Conservation (phyloP, 2,888 invertebrate genomes). For the Hylaea fasciaria region DNA sequence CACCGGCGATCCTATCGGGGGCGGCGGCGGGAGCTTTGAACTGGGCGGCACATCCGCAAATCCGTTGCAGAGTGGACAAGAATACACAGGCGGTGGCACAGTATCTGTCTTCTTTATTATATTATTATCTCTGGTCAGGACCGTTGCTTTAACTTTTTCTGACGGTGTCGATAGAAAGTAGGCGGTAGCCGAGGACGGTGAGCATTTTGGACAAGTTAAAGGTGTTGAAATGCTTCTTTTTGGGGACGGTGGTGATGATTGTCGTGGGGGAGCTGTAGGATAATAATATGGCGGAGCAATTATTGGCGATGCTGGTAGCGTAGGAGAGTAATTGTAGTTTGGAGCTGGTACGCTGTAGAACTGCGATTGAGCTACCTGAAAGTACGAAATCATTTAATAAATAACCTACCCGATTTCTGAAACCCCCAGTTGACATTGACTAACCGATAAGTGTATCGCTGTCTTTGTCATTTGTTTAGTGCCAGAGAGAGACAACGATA, state of each 20-base stretch:
- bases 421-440: no score
- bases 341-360: slow-evolving; percentile 25
- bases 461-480: no score
- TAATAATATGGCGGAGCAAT: no score
- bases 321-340: slow-evolving; percentile 18
- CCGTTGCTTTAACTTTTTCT: slow-evolving; percentile 44
- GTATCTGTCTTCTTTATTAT: slow-evolving; percentile 19
- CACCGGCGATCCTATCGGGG: slow-evolving; percentile 37
- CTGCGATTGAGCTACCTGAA: slow-evolving; percentile 33
- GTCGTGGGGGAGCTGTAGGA: slow-evolving; percentile 1
- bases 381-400: slow-evolving; percentile 8
- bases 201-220: slow-evolving; percentile 40
- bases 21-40: slow-evolving; percentile 41
- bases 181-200: slow-evolving; percentile 46
- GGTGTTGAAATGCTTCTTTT: slow-evolving; percentile 5
- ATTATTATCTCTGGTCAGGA: slow-evolving; percentile 29
- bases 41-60: slow-evolving; percentile 39
- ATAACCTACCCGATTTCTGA: no score
- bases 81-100: slow-evolving; percentile 19
- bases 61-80: slow-evolving; percentile 36
- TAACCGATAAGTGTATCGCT: no score
- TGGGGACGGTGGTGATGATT: slow-evolving; percentile 2
- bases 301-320: slow-evolving; percentile 13
- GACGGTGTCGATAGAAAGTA: slow-evolving; percentile 50
- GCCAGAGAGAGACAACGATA: no score